A percentile compares a stretch with the other conserved stretches of the same genome.
Conservation (phyloP, 2,797 vertebrate genomes). For the Phrynocephalus forsythii region DNA sequence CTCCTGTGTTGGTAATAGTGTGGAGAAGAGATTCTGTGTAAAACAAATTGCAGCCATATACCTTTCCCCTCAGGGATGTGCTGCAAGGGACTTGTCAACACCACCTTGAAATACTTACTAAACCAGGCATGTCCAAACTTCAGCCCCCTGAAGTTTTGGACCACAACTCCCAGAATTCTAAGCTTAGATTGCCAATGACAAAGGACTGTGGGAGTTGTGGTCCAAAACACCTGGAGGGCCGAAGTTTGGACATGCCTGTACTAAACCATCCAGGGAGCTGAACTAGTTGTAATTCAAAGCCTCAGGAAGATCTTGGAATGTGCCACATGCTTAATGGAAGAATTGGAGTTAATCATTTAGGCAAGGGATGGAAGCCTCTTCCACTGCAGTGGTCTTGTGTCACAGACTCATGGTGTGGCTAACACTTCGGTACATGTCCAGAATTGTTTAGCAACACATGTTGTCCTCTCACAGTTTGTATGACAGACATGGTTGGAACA, state of each 20-base stretch:
- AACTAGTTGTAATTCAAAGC: not conserved
- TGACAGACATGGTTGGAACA: not conserved
- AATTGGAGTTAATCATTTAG: not conserved
- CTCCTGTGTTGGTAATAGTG: slow-evolving; percentile 23
- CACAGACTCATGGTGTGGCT: not conserved
- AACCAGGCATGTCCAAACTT: not conserved
- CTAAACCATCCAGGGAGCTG: not conserved
- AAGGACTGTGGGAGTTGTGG: too few species aligned
- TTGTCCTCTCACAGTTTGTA: not conserved
- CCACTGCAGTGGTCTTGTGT: too few species aligned
- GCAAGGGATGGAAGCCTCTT: not conserved
- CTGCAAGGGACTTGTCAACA: not conserved
- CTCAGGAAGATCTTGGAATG: not conserved
- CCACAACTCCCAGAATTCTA: too few species aligned
- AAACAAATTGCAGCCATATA: not conserved
- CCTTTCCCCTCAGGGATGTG: not conserved
- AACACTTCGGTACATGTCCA: not conserved
- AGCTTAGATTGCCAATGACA: too few species aligned
- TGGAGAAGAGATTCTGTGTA: slow-evolving; percentile 24
- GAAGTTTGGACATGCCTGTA: too few species aligned
- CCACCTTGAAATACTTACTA: not conserved
- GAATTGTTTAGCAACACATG: not conserved
- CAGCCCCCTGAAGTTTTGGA: too few species aligned
- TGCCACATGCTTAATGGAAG: not conserved
- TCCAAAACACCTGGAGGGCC: too few species aligned